Evolutionary conservation across 1,140 invertebrate species (phyloP).

Genomic region (Stegodyphus dumicola): DNA sequence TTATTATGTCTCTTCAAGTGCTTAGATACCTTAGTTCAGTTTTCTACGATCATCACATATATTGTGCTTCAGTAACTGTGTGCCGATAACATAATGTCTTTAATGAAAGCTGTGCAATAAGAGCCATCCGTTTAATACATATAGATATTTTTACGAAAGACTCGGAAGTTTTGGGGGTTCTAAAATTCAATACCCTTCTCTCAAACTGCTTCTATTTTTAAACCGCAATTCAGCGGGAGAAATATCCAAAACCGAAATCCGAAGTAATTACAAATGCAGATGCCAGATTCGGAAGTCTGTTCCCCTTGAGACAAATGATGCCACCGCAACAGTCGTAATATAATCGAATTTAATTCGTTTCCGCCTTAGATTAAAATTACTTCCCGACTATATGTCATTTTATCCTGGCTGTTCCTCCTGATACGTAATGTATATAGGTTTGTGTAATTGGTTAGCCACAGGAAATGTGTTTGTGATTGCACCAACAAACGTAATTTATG

Average conservation of each 20-base stretch:
- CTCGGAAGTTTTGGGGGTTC: too few species aligned
- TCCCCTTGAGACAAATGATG: constrained; percentile 25
- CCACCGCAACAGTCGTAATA: constrained; percentile 23
- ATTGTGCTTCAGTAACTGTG: too few species aligned
- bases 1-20: too few species aligned
- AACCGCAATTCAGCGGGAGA: neutral
- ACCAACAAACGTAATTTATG: constrained; percentile 20
- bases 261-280: constrained; percentile 12
- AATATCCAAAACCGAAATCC: neutral
- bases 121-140: too few species aligned
- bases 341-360: constrained; percentile 30
- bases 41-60: too few species aligned
- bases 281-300: constrained; percentile 10
- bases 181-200: constrained; percentile 9
- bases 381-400: constrained; percentile 22
- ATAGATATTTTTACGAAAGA: too few species aligned
- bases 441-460: constrained; percentile 3
- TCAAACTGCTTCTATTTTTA: constrained; percentile 8
- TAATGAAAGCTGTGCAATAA: too few species aligned
- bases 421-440: constrained; percentile 12
- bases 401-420: neutral
- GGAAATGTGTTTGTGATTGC: constrained; percentile 11
- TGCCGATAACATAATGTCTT: too few species aligned
- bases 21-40: too few species aligned
- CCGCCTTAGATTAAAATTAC: constrained; percentile 25